Base-by-base conservation (phyloP, 2,888 invertebrate species). In the Diadegma fenestrale region DNA sequence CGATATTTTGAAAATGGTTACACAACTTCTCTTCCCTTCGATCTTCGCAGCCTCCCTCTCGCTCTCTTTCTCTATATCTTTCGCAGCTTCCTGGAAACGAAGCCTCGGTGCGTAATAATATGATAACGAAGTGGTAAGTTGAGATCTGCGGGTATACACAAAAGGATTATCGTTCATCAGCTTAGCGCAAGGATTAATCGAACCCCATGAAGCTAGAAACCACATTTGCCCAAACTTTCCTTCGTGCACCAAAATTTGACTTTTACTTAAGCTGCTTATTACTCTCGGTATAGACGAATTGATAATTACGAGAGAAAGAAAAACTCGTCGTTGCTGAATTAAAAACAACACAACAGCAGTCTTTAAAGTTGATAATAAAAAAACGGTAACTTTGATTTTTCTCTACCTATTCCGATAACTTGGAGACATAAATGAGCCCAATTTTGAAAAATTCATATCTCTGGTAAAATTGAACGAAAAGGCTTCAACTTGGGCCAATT, bases 141-240 rank as follows among this genome's bases (percentile, higher is more conserved):
- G 68, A 19, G 68, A 61, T 75, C 68, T 37, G 45, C 61, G 33
- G 81, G 75, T 69, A n/a, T n/a, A 81, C 33, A 69, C 75, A 68
- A 69, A 68, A 69, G 64, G 81, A 75, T 81, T 81, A 81, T 75
- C 75, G 37, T 72, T 81, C 75, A 81, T 75, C 75, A 14, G 63
- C 80, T 68, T 61, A 73, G 48, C 75, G 4, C 58, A 69, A 41
- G 75, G 75, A 81, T 81, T 75, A 75, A 81, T 75, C 73, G 73
- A 80, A 80, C 66, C 43, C 58, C 66, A 68, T 45, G 58, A 66
- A 54, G 66, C 37, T 33, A 19, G 64, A n/a, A 41, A 41, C 26
- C 68, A 7, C 43, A 43, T 68, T 48, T 63, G 45, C 71, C 26
- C 54, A 54, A 80, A 80, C 72, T 72, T 80, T 51, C 41, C 26